A percentile compares a stretch with the other conserved stretches of the same genome.
Conservation (phyloP, 2,113 vertebrate genomes). For the Oplegnathus fasciatus region DNA sequence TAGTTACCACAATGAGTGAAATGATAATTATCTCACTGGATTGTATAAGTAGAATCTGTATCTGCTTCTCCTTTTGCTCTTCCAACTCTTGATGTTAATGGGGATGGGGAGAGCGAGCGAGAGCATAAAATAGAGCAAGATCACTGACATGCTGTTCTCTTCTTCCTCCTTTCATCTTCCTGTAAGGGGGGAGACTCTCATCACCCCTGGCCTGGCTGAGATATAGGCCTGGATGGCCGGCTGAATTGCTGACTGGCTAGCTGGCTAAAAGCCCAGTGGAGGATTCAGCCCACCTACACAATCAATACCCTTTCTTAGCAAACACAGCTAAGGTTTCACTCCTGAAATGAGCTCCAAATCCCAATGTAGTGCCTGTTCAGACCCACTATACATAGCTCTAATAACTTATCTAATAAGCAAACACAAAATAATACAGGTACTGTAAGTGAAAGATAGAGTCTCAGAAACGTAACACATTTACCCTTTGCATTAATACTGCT, state of each 20-base stretch:
- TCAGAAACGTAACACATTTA: not conserved
- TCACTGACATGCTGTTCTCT: slow-evolving; percentile 22
- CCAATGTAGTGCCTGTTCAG: not conserved
- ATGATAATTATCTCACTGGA: not conserved
- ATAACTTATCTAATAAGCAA: slow-evolving; percentile 7
- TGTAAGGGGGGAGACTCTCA: slow-evolving; percentile 22
- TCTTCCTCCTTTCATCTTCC: slow-evolving; percentile 47
- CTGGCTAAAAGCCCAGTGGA: slow-evolving; percentile 53
- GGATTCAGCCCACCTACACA: slow-evolving; percentile 52
- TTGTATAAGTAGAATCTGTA: not conserved
- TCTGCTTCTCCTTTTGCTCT: not conserved
- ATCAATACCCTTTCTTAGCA: slow-evolving; percentile 58
- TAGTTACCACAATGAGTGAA: not conserved
- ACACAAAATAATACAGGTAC: not conserved
- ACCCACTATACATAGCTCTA: not conserved
- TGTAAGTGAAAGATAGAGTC: not conserved
- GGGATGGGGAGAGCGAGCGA: not conserved
- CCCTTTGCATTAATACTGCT: not conserved
- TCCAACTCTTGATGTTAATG: slow-evolving; percentile 1
- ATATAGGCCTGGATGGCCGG: slow-evolving; percentile 21
- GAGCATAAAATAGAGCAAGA: slow-evolving; percentile 22
- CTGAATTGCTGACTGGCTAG: slow-evolving; percentile 64
- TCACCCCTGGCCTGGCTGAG: slow-evolving; percentile 38
- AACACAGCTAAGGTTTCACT: slow-evolving; percentile 59
- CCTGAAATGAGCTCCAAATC: slow-evolving; percentile 41